phyloP scores from a whole-genome alignment of 1,140 invertebrate genomes.

The Phthorimaea operculella region DNA sequence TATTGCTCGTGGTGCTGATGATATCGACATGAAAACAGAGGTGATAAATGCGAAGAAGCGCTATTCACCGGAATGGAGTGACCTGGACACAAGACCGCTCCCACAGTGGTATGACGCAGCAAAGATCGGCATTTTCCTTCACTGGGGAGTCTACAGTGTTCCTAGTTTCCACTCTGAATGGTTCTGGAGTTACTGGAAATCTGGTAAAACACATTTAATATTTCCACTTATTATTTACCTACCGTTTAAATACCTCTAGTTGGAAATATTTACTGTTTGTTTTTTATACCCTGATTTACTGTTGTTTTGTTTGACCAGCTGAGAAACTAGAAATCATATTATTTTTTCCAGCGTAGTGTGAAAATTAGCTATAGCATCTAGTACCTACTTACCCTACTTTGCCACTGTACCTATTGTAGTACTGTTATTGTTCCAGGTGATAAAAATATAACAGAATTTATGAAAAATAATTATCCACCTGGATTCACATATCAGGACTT shows the following conservation, averaged over 20 bases:
- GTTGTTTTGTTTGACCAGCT: no score
- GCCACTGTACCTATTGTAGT: neutral
- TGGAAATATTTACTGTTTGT: no score
- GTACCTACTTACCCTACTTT: no score
- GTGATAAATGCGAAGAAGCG: neutral
- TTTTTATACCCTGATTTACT: no score
- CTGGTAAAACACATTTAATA: conserved; percentile 65
- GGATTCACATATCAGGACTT: conserved; percentile 89
- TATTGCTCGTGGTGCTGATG: neutral
- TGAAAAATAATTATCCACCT: conserved; percentile 82
- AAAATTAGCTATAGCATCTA: no score
- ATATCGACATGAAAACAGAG: neutral
- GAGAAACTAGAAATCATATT: no score
- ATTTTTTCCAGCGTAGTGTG: no score
- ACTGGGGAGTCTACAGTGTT: conserved; percentile 94
- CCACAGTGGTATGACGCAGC: conserved; percentile 90
- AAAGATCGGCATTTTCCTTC: conserved; percentile 93
- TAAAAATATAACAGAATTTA: conserved; percentile 67
- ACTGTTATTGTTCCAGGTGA: conserved; percentile 24
- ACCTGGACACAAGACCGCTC: conserved; percentile 83
- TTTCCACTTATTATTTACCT: no score
- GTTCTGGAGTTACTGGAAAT: conserved; percentile 87
- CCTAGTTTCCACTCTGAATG: conserved; percentile 87
- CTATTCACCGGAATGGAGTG: conserved; percentile 78
- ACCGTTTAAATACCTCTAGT: no score